Percentiles rank a stretch among this genome's conserved stretches.
phyloP scores from a whole-genome alignment of 1,140 invertebrate genomes.

The Oryctes rhinoceros region DNA sequence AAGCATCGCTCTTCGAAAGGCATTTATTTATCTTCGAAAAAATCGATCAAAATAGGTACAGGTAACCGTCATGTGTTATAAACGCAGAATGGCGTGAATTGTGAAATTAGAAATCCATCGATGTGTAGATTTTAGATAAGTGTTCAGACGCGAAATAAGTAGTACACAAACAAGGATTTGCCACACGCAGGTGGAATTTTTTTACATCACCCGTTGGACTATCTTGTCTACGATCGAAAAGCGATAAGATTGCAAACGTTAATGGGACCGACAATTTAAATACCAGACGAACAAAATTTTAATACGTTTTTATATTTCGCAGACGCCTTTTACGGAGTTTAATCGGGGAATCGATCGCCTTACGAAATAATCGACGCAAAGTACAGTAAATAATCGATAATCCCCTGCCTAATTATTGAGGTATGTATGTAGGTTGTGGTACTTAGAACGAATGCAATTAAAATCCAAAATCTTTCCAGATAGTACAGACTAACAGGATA shows the following conservation, averaged over 20 bases:
- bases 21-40: background rate
- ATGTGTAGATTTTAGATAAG: background rate
- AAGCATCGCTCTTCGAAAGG: background rate
- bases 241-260: background rate
- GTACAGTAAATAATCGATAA: background rate
- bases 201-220: background rate
- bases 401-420: too few species aligned
- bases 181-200: slow-evolving; percentile 20
- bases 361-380: background rate
- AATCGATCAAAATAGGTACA: background rate
- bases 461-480: too few species aligned
- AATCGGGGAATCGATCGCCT: background rate
- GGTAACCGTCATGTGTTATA: background rate
- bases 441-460: too few species aligned
- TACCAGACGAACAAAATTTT: background rate
- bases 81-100: background rate
- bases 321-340: background rate
- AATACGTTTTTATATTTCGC: background rate
- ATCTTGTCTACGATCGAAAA: slow-evolving; percentile 2
- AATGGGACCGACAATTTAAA: background rate
- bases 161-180: slow-evolving; percentile 16
- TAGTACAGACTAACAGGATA: too few species aligned
- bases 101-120: background rate
- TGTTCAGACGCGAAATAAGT: background rate
- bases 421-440: too few species aligned